Evolutionary conservation across 2,888 invertebrate species (phyloP).

Genomic region (Helobdella robusta): DNA sequence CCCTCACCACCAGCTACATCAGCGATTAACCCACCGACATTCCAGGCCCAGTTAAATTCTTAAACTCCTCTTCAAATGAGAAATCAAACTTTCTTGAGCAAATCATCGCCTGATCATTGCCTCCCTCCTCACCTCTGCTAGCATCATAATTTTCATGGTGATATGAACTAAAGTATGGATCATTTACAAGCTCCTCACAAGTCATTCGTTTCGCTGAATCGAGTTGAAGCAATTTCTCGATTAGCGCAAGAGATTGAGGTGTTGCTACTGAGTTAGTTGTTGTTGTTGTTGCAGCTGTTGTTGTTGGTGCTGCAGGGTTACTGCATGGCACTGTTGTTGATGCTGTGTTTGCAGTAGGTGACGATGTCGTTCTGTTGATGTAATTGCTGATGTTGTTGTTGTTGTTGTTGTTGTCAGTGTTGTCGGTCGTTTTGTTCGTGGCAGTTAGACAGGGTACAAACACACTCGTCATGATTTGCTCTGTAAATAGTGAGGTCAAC

Average conservation of each 20-base stretch:
- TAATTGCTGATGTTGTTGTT: too few species aligned
- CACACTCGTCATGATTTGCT: too few species aligned
- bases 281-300: not conserved
- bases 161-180: not conserved
- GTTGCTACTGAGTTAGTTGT: not conserved
- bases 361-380: not conserved
- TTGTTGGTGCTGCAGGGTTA: not conserved
- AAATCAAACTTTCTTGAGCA: conserved; percentile 43
- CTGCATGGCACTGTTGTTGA: not conserved
- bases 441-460: too few species aligned
- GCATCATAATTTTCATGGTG: not conserved
- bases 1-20: conserved; percentile 38
- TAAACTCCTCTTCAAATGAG: conserved; percentile 47
- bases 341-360: not conserved
- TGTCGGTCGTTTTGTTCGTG: not conserved
- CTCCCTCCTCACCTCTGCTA: not conserved
- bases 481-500: too few species aligned
- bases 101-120: not conserved
- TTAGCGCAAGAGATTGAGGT: not conserved
- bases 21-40: not conserved
- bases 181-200: not conserved
- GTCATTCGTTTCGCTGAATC: not conserved
- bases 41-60: conserved; percentile 15
- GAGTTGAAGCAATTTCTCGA: not conserved
- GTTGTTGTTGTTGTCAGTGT: not conserved